Base-by-base conservation (phyloP, 1,140 invertebrate species). In the Linepithema humile region DNA sequence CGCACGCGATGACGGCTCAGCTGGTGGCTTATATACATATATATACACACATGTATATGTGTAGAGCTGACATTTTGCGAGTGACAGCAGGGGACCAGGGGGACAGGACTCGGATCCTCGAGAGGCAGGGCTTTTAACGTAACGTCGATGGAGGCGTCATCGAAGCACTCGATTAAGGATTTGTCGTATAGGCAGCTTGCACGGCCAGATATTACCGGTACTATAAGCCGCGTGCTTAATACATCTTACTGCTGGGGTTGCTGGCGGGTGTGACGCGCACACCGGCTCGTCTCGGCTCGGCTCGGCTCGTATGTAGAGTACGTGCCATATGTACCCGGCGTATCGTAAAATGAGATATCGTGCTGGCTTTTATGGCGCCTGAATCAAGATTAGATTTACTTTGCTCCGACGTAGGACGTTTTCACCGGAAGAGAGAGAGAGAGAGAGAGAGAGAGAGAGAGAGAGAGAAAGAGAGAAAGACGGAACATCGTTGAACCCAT, bases 381-480 rank as follows among this genome's bases (percentile, higher is more conserved):
- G 91, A 91, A 93, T 93, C 90, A 91, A 92, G 92, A 93, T 93
- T 93, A 93, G 91, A 93, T 93, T 93, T 92, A 93, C 91, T 92
- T 92, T 91, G 65, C 80, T 64, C 75, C 32, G 82, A 64, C 85
- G 62, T 86, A 86, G 65, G 87, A 85, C 72, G 64, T 82, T 87
- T 86, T 85, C 78, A 82, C 69, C 62, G 64, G 48, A 59, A 62
- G 23, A 38, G 20, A n/a, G 9, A 9, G 50, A 12, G 6, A 72
- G 38, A 32, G 57, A 83, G n/a, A 38, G 59, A 62, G 53, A 55
- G 53, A 23, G n/a, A 55, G 53, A 32, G 15, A 17, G 53, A 55
- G 23, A 55, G 53, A 55, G 23, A 53, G 50, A 23, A 5, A 55
- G 7, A 55, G 53, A 75, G 74, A 50, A 32, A 77, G 64, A 43